Conservation (phyloP, 2,797 vertebrate genomes). For the Lepus townsendii region DNA sequence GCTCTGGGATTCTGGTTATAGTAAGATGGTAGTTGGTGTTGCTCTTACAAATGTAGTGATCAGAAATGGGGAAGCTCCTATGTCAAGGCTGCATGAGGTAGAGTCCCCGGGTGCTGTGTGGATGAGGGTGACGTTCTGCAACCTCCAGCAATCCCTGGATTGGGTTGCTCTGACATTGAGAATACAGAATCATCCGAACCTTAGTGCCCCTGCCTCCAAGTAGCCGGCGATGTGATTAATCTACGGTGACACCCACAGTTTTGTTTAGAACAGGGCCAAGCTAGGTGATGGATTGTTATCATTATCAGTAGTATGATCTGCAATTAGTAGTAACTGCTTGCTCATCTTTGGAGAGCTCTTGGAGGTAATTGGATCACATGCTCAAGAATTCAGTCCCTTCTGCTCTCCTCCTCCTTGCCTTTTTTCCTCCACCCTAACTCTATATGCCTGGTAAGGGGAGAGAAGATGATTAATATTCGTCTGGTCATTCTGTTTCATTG, state of each 20-base stretch:
- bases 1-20: neutral
- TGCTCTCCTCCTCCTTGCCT: neutral
- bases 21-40: neutral
- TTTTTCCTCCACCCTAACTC: neutral
- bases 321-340: slow-evolving; percentile 78
- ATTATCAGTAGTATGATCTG: slow-evolving; percentile 63
- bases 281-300: slow-evolving; percentile 68
- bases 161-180: neutral
- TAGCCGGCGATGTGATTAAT: neutral
- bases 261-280: slow-evolving; percentile 67
- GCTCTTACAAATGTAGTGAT: neutral
- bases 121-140: neutral
- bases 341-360: slow-evolving; percentile 72
- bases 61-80: neutral
- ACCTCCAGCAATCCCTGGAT: neutral
- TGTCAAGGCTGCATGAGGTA: neutral
- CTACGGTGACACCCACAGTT: neutral
- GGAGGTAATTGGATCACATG: slow-evolving; percentile 66
- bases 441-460: slow-evolving; percentile 60
- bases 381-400: slow-evolving; percentile 65
- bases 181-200: neutral
- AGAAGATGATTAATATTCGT: slow-evolving; percentile 76
- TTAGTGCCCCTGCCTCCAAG: neutral
- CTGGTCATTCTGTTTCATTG: slow-evolving; percentile 65
- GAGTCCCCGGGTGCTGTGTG: neutral